phyloP scores from a whole-genome alignment of 2,113 vertebrate species.

The Fulmarus glacialis region DNA sequence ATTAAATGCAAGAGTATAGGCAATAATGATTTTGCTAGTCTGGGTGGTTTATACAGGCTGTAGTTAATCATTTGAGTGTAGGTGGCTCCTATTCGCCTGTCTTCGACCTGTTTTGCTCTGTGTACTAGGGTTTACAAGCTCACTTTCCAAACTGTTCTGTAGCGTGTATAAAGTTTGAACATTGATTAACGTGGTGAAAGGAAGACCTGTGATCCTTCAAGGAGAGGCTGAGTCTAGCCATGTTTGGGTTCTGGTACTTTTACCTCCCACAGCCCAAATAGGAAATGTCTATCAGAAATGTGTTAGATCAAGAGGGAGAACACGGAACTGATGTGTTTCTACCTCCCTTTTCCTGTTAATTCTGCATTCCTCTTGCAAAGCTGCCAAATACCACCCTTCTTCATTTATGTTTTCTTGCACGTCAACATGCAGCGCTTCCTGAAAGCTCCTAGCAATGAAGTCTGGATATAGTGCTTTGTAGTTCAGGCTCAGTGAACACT shows the following conservation, averaged over 20 bases:
- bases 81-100: neutral
- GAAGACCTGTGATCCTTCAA: neutral
- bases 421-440: neutral
- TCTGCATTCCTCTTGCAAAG: neutral
- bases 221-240: neutral
- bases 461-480: neutral
- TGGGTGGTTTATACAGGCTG: neutral
- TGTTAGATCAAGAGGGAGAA: neutral
- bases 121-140: neutral
- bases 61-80: neutral
- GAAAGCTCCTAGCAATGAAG: neutral
- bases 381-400: neutral
- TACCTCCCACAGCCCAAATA: accelerated
- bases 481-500: neutral
- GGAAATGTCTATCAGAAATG: neutral
- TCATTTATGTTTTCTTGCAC: neutral
- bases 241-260: accelerated
- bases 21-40: neutral
- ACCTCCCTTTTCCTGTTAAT: neutral
- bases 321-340: neutral
- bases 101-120: neutral
- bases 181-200: neutral
- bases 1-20: neutral
- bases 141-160: neutral
- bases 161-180: neutral